Base-by-base conservation (phyloP, 1,140 invertebrate species). In the Ptiloglossa arizonensis region DNA sequence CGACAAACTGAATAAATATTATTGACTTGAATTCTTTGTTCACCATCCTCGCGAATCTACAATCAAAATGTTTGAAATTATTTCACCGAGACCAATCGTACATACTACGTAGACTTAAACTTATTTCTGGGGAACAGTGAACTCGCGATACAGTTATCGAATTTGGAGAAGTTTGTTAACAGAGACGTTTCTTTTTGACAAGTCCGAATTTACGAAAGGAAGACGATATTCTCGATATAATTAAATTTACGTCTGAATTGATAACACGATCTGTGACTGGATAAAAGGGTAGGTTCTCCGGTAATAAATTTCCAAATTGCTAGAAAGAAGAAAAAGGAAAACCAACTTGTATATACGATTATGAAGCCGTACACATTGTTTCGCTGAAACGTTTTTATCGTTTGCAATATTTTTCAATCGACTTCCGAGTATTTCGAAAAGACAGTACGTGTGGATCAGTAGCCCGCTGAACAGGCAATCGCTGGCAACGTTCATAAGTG, bases 341-440 rank as follows among this genome's bases (percentile, higher is more conserved):
- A 75, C 13, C n/a, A 60, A 83, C 24, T 85, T 67, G 75, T 82
- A 85, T 29, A 89, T 89, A 1, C 13, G 57, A 9, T 81, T 15
- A 62, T 89, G 88, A 71, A 85, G 22, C 5, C 38, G 27, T 69
- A 44, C 64, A 13, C 17, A 86, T 44, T 50, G 76, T 29, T 81
- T 59, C 9, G 68, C 64, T 0, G 80, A 38, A 48, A 63, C 8
- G 63, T 41, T 2, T 24, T 13, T 5, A 17, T 19, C 1, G 6
- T 29, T 24, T 8, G 27, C 15, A 9, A 73, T 44, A 62, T 74
- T 79, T 13, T 59, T 69, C 11, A 87, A 35, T 5, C 88, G 73
- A 17, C 67, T 57, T 24, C 88, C 80, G 2, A 88, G 50, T 27
- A 89, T 81, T 0, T 81, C 63, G 5, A 89, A 54, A 22, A 87